Percentiles rank a stretch among this genome's conserved stretches.
Conservation (phyloP, 2,113 vertebrate genomes). For the Phalacrocorax carbo region DNA sequence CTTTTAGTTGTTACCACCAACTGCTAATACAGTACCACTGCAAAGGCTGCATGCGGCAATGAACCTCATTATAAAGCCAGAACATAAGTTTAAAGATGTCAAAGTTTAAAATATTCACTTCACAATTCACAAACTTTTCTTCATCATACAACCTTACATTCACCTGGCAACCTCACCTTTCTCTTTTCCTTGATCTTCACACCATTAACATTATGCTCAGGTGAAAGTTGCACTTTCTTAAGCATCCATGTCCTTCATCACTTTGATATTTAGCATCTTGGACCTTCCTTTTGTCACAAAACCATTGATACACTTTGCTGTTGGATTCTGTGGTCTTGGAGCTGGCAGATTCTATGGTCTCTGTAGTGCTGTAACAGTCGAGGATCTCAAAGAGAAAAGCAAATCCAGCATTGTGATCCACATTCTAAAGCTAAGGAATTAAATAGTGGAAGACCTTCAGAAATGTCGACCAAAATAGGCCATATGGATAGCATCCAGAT, state of each 20-base stretch:
- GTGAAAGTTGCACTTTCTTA: conserved; percentile 17
- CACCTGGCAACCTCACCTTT: conserved; percentile 44
- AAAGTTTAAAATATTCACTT: background rate
- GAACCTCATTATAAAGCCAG: background rate
- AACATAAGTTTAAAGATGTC: background rate
- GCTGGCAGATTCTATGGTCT: background rate
- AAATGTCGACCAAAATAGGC: conserved; percentile 39
- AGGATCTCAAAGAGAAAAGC: conserved; percentile 1
- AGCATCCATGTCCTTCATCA: background rate
- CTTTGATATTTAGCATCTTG: background rate
- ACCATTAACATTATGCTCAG: conserved; percentile 4
- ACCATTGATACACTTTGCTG: background rate
- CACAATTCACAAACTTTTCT: background rate
- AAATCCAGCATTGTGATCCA: conserved; percentile 6
- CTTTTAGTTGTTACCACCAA: background rate
- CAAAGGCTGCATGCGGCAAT: background rate
- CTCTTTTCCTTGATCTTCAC: conserved; percentile 26
- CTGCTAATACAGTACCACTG: background rate
- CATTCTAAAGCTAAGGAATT: conserved; percentile 21
- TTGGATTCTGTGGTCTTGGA: background rate
- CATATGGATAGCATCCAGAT: conserved; percentile 33
- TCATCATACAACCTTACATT: background rate
- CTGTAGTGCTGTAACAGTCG: background rate
- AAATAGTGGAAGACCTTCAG: conserved; percentile 38
- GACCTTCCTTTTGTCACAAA: background rate